phyloP scores from a whole-genome alignment of 2,113 vertebrate species.

The Corydoras sp. region DNA sequence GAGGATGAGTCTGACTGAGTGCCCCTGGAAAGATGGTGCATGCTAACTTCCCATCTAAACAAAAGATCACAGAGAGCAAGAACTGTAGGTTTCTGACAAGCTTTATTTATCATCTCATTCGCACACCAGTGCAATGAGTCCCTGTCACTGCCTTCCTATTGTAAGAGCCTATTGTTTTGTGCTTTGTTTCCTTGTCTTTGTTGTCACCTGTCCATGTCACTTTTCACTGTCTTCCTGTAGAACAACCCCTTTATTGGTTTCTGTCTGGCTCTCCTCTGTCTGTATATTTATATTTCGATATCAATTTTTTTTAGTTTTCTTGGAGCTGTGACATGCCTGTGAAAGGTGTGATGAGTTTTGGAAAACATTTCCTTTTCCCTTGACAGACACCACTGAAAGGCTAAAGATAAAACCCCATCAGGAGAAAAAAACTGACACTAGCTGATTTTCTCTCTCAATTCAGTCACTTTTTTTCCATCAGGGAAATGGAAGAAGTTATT shows the following conservation, averaged over 20 bases:
- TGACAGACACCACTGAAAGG: slow-evolving; percentile 14
- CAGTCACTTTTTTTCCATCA: slow-evolving; percentile 13
- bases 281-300: too few relatives aligned
- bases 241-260: too few relatives aligned
- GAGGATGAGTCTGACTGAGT: slow-evolving; percentile 28
- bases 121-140: too few relatives aligned
- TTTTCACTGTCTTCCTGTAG: too few relatives aligned
- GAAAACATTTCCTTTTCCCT: slow-evolving; percentile 9
- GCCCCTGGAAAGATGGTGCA: slow-evolving; percentile 6
- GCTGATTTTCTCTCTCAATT: background rate
- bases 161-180: too few relatives aligned
- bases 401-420: slow-evolving; percentile 8
- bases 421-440: background rate
- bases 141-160: too few relatives aligned
- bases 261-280: too few relatives aligned
- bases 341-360: slow-evolving; percentile 28
- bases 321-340: slow-evolving; percentile 17
- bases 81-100: background rate
- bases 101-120: too few relatives aligned
- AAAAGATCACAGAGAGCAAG: slow-evolving; percentile 10
- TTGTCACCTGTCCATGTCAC: too few relatives aligned
- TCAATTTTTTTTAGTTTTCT: background rate
- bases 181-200: too few relatives aligned
- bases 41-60: slow-evolving; percentile 15
- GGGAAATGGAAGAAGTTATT: slow-evolving; percentile 17